Conservation (phyloP, 2,888 invertebrate species). For the Tridacna gigas region DNA sequence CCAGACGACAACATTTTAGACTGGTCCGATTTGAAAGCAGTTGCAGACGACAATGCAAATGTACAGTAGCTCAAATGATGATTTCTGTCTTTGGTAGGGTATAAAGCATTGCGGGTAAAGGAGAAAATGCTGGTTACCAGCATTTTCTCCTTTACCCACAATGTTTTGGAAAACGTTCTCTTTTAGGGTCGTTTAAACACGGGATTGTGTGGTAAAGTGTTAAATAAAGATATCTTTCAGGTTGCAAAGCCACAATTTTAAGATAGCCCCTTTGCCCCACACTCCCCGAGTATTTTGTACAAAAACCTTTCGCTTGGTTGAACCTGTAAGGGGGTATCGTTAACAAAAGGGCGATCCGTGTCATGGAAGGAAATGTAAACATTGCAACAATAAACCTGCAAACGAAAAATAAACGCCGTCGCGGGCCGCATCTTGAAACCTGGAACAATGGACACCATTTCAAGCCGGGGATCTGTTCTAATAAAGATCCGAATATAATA, state of each 20-base stretch:
- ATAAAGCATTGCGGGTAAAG: too few relatives aligned
- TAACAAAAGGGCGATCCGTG: slow-evolving; percentile 42
- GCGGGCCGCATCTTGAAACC: slow-evolving; percentile 41
- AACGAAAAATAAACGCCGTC: slow-evolving; percentile 52
- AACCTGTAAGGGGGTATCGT: slow-evolving; percentile 18
- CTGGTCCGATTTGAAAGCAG: too few relatives aligned
- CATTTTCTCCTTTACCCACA: too few relatives aligned
- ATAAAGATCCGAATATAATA: slow-evolving; percentile 25
- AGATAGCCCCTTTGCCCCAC: background rate
- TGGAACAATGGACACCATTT: slow-evolving; percentile 9
- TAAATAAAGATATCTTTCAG: background rate
- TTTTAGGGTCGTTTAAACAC: too few relatives aligned
- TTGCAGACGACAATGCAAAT: too few relatives aligned
- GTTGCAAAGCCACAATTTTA: background rate
- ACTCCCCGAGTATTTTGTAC: slow-evolving; percentile 8
- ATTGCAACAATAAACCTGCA: slow-evolving; percentile 33
- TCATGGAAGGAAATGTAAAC: slow-evolving; percentile 48
- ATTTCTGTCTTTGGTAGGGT: too few relatives aligned
- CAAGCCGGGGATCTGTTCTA: background rate
- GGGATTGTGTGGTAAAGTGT: background rate
- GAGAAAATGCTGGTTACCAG: too few relatives aligned
- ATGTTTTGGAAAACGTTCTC: too few relatives aligned
- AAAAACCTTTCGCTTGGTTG: slow-evolving; percentile 14
- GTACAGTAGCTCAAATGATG: too few relatives aligned
- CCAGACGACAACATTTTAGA: too few relatives aligned